These are phyloP conservation scores for Brachionus plicatilis DNA, from an alignment of 1,140 invertebrate genomes.

Conservation along the genomic window DNA sequence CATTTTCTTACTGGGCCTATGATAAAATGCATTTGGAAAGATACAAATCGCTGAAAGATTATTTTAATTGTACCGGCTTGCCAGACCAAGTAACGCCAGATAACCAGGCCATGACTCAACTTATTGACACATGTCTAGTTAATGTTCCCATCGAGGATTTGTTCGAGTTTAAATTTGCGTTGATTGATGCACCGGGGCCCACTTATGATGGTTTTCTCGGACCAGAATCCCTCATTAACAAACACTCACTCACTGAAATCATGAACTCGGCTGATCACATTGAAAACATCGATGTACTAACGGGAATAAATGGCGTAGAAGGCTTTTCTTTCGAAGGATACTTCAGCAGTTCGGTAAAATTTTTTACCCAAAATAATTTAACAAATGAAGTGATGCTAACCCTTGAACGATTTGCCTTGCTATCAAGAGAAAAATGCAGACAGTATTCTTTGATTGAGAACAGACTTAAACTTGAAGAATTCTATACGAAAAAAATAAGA, in stretches of 20 bases:
- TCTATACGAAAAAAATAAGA: neutral
- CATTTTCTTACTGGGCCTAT: conserved; percentile 25
- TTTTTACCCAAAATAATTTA: conserved; percentile 32
- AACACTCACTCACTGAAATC: neutral
- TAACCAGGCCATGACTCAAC: conserved; percentile 7
- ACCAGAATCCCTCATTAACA: neutral
- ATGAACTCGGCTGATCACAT: neutral
- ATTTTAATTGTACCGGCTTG: conserved; percentile 26
- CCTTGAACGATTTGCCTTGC: conserved; percentile 1
- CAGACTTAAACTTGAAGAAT: neutral
- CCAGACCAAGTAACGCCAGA: neutral
- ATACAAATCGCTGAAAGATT: conserved; percentile 10
- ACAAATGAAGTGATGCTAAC: conserved; percentile 31
- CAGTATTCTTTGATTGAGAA: conserved; percentile 20
- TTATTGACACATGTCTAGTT: neutral
- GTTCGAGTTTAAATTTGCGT: conserved; percentile 22
- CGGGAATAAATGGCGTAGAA: conserved; percentile 24
- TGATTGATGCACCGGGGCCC: conserved; percentile 30
- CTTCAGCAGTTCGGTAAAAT: conserved; percentile 30
- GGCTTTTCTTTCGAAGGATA: conserved; percentile 37
- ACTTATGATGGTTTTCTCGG: conserved; percentile 31
- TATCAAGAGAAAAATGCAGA: conserved; percentile 24
- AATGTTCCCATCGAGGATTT: neutral
- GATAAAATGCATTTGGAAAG: conserved; percentile 4
- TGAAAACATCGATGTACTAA: conserved; percentile 4